Evolutionary conservation across 2,113 vertebrate genomes (phyloP), one percentile per base, ranked within the genome.

Genomic region (Tyrannus savana): DNA sequence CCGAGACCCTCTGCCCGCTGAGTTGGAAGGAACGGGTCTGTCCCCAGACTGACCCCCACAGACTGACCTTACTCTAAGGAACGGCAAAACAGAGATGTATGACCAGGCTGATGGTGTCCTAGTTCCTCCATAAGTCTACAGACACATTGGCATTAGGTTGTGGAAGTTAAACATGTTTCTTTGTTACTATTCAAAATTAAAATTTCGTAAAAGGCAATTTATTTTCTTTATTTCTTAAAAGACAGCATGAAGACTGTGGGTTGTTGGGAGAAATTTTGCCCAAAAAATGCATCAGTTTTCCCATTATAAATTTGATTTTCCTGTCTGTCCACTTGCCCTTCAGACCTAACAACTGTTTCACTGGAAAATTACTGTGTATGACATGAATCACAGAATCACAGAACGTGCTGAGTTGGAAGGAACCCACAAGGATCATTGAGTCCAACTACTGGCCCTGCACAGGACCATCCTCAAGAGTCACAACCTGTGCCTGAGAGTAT

Each of bases 41-140:
- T 33, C 35, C 16, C 44, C 42, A 44, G 16, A 44, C 42, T 44
- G 42, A 44, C 17, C 42, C 37, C 41, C 44, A 2, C 46, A 69
- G 24, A 28, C 0, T 1, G 9, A 66, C 9, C 14, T 44, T 64
- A 58, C 27, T n/a, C 27, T 56, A 52, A 28, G 31, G 25, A 89
- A 69, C 0, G 6, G 19, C 17, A 71, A 52, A 93, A 41, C 1
- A 4, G 24, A 13, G 23, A 19, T 15, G 31, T 33, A 33, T 74
- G 37, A 35, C 9, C 42, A 31, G 4, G 25, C 3, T 62, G 19
- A 28, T 0, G 0, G 39, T 75, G 14, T 31, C 42, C 63, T 41
- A 63, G 24, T 14, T 59, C 42, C 35, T 74, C 46, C 5, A 0
- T 23, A 68, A 89, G 9, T 14, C 59, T 60, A 60, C 44, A 80